Evolutionary conservation across 2,888 invertebrate genomes (phyloP), one percentile per base, ranked within the genome.

Genomic region (Chironomus tentans): DNA sequence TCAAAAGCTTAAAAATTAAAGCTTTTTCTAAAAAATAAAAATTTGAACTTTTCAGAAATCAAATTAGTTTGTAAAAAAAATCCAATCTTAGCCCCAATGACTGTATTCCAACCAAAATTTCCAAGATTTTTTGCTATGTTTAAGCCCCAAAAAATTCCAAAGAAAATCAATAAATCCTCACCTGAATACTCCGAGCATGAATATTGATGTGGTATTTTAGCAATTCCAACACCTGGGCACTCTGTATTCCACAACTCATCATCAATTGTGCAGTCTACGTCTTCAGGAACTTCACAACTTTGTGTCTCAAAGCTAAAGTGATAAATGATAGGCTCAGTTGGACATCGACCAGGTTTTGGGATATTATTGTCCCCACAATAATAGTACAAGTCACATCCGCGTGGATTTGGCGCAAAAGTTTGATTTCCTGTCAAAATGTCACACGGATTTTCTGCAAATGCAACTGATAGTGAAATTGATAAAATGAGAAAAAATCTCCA

Each of bases 121-220:
- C n/a, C n/a, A n/a, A n/a, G n/a, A n/a, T n/a, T n/a, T n/a, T n/a
- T n/a, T n/a, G n/a, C n/a, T n/a, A n/a, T n/a, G n/a, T n/a, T n/a
- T n/a, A n/a, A n/a, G n/a, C n/a, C n/a, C n/a, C n/a, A n/a, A n/a
- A n/a, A n/a, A n/a, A n/a, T n/a, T n/a, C n/a, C n/a, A 24, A 24
- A 3, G 22, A 21, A 65, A 24, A 28, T 28, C 22, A 56, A 5
- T 22, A 28, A 12, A 18, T 70, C 2, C 50, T 21, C 6, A 71
- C 71, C 71, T 13, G 71, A 50, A 24, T 71, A 71, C n/a, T 71
- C 46, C 4, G 50, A 50, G 15, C 71, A 71, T 28, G 56, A 24
- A 28, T 71, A 50, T 7, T 18, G 12, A 24, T 71, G 71, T 3
- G 71, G 71, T 56, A 71, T 15, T 12, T 48, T 48, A 13, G 13